Base-by-base conservation (phyloP, 2,113 vertebrate genomes). In the Mesocricetus auratus region DNA sequence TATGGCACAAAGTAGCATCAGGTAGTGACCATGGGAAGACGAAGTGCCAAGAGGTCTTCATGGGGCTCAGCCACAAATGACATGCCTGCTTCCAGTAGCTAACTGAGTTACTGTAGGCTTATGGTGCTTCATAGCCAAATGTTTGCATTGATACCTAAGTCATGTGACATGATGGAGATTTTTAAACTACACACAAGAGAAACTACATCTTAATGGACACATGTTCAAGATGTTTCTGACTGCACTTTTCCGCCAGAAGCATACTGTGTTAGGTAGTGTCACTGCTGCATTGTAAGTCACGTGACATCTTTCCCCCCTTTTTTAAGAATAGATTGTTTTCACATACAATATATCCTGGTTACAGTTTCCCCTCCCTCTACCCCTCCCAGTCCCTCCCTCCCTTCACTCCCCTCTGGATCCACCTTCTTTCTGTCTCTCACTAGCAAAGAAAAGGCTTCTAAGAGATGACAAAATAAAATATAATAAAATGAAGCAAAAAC, bases 101-200 rank as follows among this genome's bases (percentile, higher is more conserved):
- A 0, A 0, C 86, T 10, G 7, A 74, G 50, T 71, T 85, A 22
- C 1, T 26, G n/a, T n/a, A n/a, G n/a, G n/a, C n/a, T n/a, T n/a
- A n/a, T n/a, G 53, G 26, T 86, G 50, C 47, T 62, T 71, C 56
- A 56, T 92, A 47, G 45, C 69, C 22, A 42, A 22, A 86, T 77
- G 66, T 64, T 60, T 56, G 39, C 42, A 19, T 31, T 93, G 58
- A 88, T 53, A 50, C 22, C 94, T 64, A 82, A 91, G n/a, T 81
- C 60, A 53, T 78, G 19, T 36, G 6, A 17, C 86, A 24, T 5
- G 6, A 60, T 79, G 39, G 74, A 77, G 86, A 68, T 77, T 83
- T 86, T 93, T 58, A 60, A 96, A 92, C 50, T 45, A 66, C n/a
- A 42, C 74, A 86, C 29, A 83, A 86, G 50, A 91, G 11, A 89